Evolutionary conservation across 2,113 vertebrate genomes (phyloP).

Genomic region (Sylvia atricapilla): DNA sequence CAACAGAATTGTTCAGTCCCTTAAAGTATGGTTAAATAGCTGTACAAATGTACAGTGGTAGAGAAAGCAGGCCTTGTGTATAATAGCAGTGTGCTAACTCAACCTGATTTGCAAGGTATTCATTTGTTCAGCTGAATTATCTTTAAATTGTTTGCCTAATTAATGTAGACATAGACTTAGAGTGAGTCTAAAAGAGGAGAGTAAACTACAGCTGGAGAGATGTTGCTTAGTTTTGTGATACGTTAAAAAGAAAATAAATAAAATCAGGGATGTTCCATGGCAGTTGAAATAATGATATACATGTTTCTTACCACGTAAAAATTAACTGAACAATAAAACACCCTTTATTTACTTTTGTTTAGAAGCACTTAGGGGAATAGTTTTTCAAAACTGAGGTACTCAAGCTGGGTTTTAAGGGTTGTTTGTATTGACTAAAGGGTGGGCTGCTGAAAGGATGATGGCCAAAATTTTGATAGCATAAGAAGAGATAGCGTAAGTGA

Average conservation of each 20-base stretch:
- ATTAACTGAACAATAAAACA: background rate
- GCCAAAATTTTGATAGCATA: background rate
- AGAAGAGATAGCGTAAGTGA: background rate
- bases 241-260: background rate
- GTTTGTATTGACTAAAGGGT: background rate
- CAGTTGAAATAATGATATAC: background rate
- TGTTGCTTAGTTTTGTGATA: background rate
- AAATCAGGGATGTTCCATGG: background rate
- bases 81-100: background rate
- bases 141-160: background rate
- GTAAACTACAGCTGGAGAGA: background rate
- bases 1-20: slow-evolving; percentile 33
- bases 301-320: background rate
- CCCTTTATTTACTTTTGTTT: background rate
- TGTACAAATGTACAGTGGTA: background rate
- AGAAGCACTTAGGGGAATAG: background rate
- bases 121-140: background rate
- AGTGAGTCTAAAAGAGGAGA: background rate
- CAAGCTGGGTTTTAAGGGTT: background rate
- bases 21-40: background rate
- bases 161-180: background rate
- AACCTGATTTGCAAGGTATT: background rate
- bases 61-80: background rate
- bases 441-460: background rate
- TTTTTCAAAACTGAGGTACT: background rate